Percentiles rank a stretch among this genome's conserved stretches.
phyloP scores from a whole-genome alignment of 1,140 invertebrate genomes.

The Riptortus pedestris region DNA sequence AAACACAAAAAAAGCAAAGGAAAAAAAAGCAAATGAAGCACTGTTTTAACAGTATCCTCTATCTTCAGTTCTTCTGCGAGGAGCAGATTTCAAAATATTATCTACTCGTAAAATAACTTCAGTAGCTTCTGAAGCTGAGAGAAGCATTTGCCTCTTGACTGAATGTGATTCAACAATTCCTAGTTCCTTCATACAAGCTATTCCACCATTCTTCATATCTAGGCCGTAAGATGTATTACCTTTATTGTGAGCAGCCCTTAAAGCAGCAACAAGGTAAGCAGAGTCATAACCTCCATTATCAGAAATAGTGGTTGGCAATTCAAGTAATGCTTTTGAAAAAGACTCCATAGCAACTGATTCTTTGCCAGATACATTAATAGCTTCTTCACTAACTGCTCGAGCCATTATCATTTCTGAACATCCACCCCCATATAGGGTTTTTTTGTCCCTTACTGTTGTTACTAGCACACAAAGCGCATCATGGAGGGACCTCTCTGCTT shows the following conservation, averaged over 20 bases:
- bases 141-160: conserved; percentile 88
- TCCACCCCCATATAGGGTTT: conserved; percentile 84
- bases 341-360: conserved; percentile 95
- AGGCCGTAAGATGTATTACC: conserved; percentile 69
- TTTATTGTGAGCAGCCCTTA: conserved; percentile 79
- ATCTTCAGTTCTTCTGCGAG: conserved; percentile 79
- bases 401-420: conserved; percentile 96
- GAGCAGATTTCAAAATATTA: conserved; percentile 90
- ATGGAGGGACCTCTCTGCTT: conserved; percentile 95
- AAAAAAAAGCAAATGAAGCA: neutral
- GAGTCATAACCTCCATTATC: conserved; percentile 99
- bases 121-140: conserved; percentile 92
- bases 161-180: conserved; percentile 95
- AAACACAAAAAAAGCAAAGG: neutral
- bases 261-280: conserved; percentile 79
- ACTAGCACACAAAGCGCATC: conserved; percentile 96
- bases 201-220: conserved; percentile 78
- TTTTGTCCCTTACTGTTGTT: conserved; percentile 87
- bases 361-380: conserved; percentile 87
- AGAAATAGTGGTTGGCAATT: conserved; percentile 89
- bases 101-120: conserved; percentile 99
- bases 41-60: conserved; percentile 65
- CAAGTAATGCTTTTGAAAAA: conserved; percentile 76
- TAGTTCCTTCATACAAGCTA: conserved; percentile 76
- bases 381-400: conserved; percentile 71